phyloP scores from a whole-genome alignment of 2,113 vertebrate genomes.

The Genyomyrus donnyi region DNA sequence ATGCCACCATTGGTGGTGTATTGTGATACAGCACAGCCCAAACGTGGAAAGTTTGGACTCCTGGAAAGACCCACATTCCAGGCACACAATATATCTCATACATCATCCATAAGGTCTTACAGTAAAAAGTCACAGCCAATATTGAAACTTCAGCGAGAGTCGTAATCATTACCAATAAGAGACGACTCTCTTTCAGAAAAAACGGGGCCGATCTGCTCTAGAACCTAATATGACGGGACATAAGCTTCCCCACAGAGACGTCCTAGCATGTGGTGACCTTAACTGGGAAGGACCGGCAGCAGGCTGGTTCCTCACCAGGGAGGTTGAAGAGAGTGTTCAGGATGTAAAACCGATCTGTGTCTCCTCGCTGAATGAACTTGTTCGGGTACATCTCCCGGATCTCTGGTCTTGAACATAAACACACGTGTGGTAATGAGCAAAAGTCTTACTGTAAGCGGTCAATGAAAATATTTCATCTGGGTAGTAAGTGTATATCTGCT shows the following conservation, averaged over 20 bases:
- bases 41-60: background rate
- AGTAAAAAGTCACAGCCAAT: background rate
- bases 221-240: background rate
- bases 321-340: conserved; percentile 97
- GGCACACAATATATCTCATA: background rate
- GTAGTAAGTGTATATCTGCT: background rate
- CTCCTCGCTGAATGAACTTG: conserved; percentile 98
- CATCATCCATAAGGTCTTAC: background rate
- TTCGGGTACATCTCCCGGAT: conserved; percentile 95
- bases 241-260: background rate
- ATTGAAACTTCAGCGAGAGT: background rate
- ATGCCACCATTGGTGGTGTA: background rate
- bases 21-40: background rate
- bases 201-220: background rate
- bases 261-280: background rate
- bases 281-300: background rate
- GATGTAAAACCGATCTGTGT: conserved; percentile 97
- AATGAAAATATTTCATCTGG: background rate
- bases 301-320: conserved; percentile 66
- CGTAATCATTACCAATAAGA: background rate
- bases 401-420: conserved; percentile 72
- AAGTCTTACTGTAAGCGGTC: background rate
- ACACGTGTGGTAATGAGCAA: background rate
- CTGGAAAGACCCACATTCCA: conserved; percentile 6
- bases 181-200: background rate